phyloP scores from a whole-genome alignment of 2,797 vertebrate genomes.

The Semaprochilodus insignis region DNA sequence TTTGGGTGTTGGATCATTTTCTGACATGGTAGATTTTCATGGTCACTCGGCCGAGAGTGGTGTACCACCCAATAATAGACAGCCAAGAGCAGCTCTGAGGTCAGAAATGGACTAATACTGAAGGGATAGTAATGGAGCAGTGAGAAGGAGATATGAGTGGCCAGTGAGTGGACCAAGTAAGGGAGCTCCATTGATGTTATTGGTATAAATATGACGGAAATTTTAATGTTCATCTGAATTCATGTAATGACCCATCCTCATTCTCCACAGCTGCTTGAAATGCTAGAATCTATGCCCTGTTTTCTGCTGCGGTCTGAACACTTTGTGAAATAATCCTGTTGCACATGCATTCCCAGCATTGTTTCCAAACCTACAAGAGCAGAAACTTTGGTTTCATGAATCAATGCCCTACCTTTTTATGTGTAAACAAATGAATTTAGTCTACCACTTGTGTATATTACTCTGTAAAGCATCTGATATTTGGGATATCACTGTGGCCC shows the following conservation, averaged over 20 bases:
- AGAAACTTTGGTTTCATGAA: conserved; percentile 27
- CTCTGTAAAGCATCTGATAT: conserved; percentile 45
- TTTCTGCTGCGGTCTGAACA: background rate
- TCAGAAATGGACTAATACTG: no score
- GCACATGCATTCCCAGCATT: background rate
- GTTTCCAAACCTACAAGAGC: background rate
- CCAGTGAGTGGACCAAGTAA: no score
- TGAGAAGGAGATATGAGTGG: no score
- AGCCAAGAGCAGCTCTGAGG: no score
- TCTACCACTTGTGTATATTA: conserved; percentile 25
- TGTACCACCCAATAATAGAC: no score
- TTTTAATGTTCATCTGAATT: background rate
- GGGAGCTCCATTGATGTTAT: no score
- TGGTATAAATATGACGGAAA: background rate
- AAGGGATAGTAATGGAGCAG: no score
- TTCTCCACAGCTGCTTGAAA: background rate
- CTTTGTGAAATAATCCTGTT: background rate
- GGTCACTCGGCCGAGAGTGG: no score
- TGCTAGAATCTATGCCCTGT: background rate
- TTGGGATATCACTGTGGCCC: conserved; percentile 40
- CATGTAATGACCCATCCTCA: background rate
- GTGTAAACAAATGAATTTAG: conserved; percentile 49
- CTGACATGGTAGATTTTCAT: no score
- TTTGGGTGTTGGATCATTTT: no score
- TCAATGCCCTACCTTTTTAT: conserved; percentile 12